These are phyloP conservation scores for Macrocentrus cingulum DNA, from an alignment of 1,140 invertebrate genomes.

Conservation along the genomic window DNA sequence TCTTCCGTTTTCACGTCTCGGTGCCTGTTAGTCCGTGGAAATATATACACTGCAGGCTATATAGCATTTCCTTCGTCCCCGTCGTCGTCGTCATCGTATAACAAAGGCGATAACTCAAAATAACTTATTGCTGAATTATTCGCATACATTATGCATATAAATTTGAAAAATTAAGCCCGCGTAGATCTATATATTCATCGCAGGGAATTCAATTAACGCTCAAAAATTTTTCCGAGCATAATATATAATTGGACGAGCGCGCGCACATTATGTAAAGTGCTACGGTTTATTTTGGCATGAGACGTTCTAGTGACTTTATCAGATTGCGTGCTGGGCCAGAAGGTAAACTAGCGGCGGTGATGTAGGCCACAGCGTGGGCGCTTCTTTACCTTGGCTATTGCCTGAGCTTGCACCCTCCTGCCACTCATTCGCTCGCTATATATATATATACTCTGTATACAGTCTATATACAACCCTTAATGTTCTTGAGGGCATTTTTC, in stretches of 20 bases:
- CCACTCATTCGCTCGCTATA: background rate
- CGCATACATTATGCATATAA: background rate
- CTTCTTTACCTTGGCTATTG: background rate
- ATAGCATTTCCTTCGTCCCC: constrained; percentile 1
- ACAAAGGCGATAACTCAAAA: constrained; percentile 23
- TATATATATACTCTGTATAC: background rate
- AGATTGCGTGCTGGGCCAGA: constrained; percentile 48
- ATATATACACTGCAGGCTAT: background rate
- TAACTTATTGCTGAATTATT: constrained; percentile 21
- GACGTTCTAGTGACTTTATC: constrained; percentile 46
- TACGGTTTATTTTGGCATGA: constrained; percentile 55
- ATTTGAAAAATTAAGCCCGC: constrained; percentile 6
- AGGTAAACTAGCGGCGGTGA: constrained; percentile 25
- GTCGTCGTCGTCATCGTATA: no score
- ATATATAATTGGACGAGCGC: constrained; percentile 5
- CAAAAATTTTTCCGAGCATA: no score
- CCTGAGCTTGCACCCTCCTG: background rate
- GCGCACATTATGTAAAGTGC: constrained; percentile 54
- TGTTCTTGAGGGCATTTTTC: constrained; percentile 33
- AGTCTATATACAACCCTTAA: background rate
- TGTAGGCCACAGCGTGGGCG: constrained; percentile 43
- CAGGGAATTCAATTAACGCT: constrained; percentile 7
- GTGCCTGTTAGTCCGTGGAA: constrained; percentile 17
- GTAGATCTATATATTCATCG: constrained; percentile 11
- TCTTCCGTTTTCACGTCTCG: constrained; percentile 25